Evolutionary conservation across 2,113 vertebrate species (phyloP).

Genomic region (Clarias batrachus): DNA sequence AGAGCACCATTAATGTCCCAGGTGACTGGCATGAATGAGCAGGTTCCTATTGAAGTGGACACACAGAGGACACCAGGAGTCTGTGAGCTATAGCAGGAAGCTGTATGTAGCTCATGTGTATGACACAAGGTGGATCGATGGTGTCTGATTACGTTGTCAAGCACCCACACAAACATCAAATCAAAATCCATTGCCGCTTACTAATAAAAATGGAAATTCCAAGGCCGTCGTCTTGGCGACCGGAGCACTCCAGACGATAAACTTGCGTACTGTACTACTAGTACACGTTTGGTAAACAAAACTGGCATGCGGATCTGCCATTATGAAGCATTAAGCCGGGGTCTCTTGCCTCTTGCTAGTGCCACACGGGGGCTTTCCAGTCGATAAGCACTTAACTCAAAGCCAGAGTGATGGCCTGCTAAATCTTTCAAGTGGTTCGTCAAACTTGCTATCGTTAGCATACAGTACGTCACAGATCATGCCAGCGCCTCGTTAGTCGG

Average conservation of each 20-base stretch:
- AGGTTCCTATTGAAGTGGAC: too few species aligned
- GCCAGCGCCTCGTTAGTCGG: background rate
- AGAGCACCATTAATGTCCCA: too few species aligned
- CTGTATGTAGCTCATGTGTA: background rate
- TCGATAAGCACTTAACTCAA: conserved; percentile 2
- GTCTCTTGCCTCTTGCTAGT: background rate
- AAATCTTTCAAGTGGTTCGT: background rate
- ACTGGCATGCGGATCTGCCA: conserved; percentile 7
- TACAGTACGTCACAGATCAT: background rate
- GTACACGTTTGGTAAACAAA: conserved; percentile 27
- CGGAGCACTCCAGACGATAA: conserved; percentile 21
- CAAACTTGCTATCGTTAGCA: background rate
- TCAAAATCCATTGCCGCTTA: conserved; percentile 17
- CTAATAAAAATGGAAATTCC: conserved; percentile 51
- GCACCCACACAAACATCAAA: conserved; percentile 48
- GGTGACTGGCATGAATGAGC: too few species aligned
- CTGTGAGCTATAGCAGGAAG: background rate
- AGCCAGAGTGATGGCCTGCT: background rate
- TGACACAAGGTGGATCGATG: conserved; percentile 19
- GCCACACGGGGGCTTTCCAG: background rate
- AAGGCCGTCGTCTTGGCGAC: background rate
- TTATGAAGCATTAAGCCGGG: background rate
- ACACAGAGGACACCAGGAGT: background rate
- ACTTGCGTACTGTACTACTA: background rate
- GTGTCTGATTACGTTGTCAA: conserved; percentile 35